These are phyloP conservation scores for Laterallus jamaicensis DNA, from an alignment of 2,113 vertebrate species.

Conservation along the genomic window DNA sequence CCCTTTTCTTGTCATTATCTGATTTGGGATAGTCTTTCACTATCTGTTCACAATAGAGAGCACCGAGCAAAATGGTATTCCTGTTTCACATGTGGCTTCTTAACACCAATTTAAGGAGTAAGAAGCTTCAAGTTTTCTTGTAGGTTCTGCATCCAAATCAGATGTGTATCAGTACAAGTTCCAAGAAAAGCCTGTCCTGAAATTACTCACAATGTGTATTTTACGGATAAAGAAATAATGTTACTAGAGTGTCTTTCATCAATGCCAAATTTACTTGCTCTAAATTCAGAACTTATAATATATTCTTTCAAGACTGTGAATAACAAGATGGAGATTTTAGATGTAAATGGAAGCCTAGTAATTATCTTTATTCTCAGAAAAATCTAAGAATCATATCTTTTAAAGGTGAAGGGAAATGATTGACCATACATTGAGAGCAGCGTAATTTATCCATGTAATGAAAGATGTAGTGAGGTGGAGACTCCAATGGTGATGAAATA, in stretches of 20 bases:
- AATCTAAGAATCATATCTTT: not conserved
- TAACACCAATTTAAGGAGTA: not conserved
- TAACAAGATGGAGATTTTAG: not conserved
- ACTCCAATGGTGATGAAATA: not conserved
- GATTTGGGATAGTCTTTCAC: not conserved
- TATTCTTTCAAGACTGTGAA: not conserved
- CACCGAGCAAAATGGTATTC: not conserved
- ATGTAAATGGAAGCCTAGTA: not conserved
- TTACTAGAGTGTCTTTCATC: not conserved
- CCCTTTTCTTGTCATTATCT: not conserved
- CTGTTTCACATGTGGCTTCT: not conserved
- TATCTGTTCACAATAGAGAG: not conserved
- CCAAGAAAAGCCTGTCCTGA: not conserved
- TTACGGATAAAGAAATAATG: not conserved
- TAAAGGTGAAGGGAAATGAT: not conserved
- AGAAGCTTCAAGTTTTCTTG: not conserved
- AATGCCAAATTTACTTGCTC: not conserved
- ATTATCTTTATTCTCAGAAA: not conserved
- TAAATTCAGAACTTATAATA: not conserved
- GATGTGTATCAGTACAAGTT: not conserved
- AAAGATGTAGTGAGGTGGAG: not conserved
- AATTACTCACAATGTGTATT: not conserved
- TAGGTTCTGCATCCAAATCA: not conserved
- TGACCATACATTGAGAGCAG: not conserved
- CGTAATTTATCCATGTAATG: not conserved